These are phyloP conservation scores for Dryobates pubescens DNA, from an alignment of 2,797 vertebrate genomes.

Conservation along the genomic window DNA sequence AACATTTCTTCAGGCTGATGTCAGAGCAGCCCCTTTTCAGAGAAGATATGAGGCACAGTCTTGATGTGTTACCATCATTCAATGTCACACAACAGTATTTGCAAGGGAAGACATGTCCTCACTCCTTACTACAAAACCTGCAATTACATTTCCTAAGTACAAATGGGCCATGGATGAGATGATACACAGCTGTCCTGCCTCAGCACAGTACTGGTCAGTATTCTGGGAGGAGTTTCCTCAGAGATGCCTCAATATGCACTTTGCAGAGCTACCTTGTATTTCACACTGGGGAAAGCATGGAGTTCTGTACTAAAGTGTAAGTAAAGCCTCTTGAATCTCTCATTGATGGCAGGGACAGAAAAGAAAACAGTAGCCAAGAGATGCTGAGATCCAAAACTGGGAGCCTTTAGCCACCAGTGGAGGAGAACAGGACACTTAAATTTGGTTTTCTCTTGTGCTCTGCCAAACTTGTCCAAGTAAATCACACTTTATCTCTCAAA, in stretches of 20 bases:
- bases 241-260: accelerated
- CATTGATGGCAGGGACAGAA: not conserved
- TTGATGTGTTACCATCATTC: not conserved
- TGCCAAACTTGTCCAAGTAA: not conserved
- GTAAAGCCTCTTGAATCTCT: accelerated
- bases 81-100: not conserved
- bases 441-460: not conserved
- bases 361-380: not conserved
- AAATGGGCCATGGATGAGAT: not conserved
- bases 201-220: not conserved
- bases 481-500: not conserved
- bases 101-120: not conserved
- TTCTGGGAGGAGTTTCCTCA: not conserved
- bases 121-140: not conserved
- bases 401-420: not conserved
- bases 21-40: not conserved
- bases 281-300: not conserved
- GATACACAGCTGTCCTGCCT: not conserved
- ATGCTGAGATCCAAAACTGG: not conserved
- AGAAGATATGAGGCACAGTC: not conserved
- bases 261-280: not conserved
- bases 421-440: not conserved
- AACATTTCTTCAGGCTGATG: not conserved
- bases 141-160: not conserved
- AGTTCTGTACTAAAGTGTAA: not conserved